These are phyloP conservation scores for Enoplosus armatus DNA, from an alignment of 2,797 vertebrate genomes.

Conservation along the genomic window DNA sequence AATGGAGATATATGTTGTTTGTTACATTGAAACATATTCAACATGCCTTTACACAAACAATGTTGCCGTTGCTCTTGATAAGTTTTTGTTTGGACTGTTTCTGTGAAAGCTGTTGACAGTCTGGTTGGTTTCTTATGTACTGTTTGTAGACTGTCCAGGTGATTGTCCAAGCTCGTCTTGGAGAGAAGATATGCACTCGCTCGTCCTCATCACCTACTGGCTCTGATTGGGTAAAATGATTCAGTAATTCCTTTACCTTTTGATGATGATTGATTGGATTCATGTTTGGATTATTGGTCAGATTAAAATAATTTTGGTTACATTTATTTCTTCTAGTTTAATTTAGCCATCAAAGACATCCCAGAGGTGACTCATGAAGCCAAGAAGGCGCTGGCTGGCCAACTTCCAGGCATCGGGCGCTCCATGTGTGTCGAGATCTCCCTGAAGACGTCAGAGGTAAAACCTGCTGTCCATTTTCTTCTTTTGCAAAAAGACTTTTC, in stretches of 20 bases:
- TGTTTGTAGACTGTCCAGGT: conserved; percentile 93
- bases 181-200: conserved; percentile 96
- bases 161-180: conserved; percentile 97
- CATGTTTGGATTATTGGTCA: background rate
- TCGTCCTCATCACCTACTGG: conserved; percentile 97
- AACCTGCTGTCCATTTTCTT: background rate
- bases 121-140: background rate
- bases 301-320: background rate
- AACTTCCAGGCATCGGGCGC: conserved; percentile 94
- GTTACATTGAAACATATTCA: background rate
- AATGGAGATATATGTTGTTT: background rate
- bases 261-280: background rate
- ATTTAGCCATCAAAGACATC: conserved; percentile 99
- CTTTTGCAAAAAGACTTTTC: background rate
- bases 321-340: conserved; percentile 88
- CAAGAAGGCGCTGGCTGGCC: conserved; percentile 96
- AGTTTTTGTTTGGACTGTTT: background rate
- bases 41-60: background rate
- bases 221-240: conserved; percentile 94
- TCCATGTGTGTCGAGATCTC: conserved; percentile 99
- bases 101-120: background rate
- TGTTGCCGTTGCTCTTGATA: background rate
- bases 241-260: background rate
- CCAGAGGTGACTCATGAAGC: conserved; percentile 99
- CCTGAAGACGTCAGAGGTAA: conserved; percentile 98